A percentile compares a stretch with the other conserved stretches of the same genome.
Conservation (phyloP, 1,140 invertebrate species). For the Spodoptera frugiperda region DNA sequence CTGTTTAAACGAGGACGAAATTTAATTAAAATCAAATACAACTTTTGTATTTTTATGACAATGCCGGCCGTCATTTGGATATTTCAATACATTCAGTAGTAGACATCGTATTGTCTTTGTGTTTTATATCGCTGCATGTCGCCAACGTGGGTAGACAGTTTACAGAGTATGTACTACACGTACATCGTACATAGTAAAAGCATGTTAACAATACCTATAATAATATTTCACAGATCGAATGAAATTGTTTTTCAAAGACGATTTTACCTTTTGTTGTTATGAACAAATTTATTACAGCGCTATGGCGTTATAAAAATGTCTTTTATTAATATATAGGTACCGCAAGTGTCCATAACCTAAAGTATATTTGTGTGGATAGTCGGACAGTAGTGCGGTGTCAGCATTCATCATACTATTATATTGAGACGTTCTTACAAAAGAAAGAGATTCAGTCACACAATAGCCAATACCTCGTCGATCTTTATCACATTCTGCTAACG, state of each 20-base stretch:
- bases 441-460: no score
- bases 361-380: no score
- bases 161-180: no score
- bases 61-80: not conserved
- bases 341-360: no score
- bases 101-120: slow-evolving; percentile 1
- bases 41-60: slow-evolving; percentile 15
- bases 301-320: no score
- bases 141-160: not conserved
- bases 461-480: no score
- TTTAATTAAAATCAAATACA: slow-evolving; percentile 40
- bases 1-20: slow-evolving; percentile 19
- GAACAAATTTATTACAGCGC: no score
- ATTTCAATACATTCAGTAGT: slow-evolving; percentile 3
- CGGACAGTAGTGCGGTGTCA: no score
- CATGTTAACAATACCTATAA: not conserved
- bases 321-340: no score
- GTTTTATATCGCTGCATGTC: not conserved
- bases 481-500: no score
- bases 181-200: not conserved
- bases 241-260: not conserved
- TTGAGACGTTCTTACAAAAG: no score
- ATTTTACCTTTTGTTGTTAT: not conserved
- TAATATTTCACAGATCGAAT: slow-evolving; percentile 17
- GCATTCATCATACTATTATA: no score